Evolutionary conservation across 2,888 invertebrate species (phyloP).

Genomic region (Pedicia rivosa): DNA sequence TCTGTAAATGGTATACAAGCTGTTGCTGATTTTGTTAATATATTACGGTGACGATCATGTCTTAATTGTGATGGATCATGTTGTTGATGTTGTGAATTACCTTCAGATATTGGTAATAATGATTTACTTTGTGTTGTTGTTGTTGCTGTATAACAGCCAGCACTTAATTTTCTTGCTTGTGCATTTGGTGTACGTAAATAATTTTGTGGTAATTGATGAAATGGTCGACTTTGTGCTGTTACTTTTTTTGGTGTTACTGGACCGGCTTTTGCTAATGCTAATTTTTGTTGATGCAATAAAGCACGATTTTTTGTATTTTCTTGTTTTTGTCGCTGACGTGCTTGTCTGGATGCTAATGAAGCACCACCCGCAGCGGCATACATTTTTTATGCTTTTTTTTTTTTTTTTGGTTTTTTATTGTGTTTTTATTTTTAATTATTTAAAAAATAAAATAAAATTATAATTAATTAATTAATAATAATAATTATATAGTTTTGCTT

Average conservation of each 20-base stretch:
- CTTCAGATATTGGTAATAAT: constrained; percentile 30
- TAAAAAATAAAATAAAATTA: not conserved
- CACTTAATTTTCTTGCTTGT: constrained; percentile 27
- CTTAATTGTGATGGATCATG: constrained; percentile 12
- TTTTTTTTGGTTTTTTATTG: not conserved
- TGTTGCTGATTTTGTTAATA: constrained; percentile 28
- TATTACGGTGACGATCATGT: constrained; percentile 14
- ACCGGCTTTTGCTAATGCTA: constrained; percentile 25
- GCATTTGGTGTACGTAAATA: constrained; percentile 29
- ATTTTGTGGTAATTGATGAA: constrained; percentile 36
- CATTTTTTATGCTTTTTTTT: constrained; percentile 33
- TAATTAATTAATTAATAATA: not conserved
- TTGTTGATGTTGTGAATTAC: constrained; percentile 15
- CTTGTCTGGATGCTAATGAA: constrained; percentile 70
- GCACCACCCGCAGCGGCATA: constrained; percentile 83
- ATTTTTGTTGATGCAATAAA: constrained; percentile 34
- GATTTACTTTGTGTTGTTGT: constrained; percentile 29
- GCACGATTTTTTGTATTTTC: constrained; percentile 31
- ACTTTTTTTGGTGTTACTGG: constrained; percentile 23
- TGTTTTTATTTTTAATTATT: not conserved
- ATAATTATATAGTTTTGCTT: too few relatives aligned
- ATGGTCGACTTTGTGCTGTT: constrained; percentile 32
- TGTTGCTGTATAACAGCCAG: constrained; percentile 19
- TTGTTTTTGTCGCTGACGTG: constrained; percentile 44
- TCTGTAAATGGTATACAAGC: constrained; percentile 28